Evolutionary conservation across 2,113 vertebrate genomes (phyloP).

Genomic region (human): DNA sequence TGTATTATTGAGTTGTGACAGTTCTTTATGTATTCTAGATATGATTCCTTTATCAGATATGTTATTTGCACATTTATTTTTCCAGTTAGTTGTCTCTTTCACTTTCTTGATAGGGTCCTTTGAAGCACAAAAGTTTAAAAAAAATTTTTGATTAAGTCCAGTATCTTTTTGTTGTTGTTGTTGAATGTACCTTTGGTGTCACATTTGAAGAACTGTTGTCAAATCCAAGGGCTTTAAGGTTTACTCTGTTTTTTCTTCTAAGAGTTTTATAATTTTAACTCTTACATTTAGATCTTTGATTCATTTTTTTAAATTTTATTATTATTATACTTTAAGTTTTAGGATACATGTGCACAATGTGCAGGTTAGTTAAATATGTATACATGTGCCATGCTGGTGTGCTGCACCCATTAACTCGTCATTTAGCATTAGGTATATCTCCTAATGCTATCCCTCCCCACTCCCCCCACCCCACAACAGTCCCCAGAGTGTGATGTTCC

Average conservation of each 20-base stretch:
- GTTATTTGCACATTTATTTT: neutral
- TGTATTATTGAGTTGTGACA: neutral
- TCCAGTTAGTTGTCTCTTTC: neutral
- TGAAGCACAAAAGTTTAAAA: neutral
- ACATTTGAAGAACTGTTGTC: neutral
- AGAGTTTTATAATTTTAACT: neutral
- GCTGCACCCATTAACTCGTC: no score
- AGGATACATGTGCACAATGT: no score
- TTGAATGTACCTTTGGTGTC: neutral
- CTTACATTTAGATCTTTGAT: neutral
- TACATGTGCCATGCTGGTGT: no score
- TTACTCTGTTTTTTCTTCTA: neutral
- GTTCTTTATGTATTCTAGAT: neutral
- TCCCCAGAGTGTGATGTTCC: no score
- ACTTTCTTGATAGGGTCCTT: neutral
- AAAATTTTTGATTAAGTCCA: neutral
- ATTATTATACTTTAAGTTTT: no score
- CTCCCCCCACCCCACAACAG: no score
- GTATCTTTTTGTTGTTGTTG: neutral
- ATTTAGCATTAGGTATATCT: no score
- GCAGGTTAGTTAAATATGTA: no score
- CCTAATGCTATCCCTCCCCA: no score
- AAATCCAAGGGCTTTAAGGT: neutral
- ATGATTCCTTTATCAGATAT: neutral
- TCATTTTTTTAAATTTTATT: neutral